Evolutionary conservation across 2,113 vertebrate genomes (phyloP).

Genomic region (Epinephelus cyanopodus): DNA sequence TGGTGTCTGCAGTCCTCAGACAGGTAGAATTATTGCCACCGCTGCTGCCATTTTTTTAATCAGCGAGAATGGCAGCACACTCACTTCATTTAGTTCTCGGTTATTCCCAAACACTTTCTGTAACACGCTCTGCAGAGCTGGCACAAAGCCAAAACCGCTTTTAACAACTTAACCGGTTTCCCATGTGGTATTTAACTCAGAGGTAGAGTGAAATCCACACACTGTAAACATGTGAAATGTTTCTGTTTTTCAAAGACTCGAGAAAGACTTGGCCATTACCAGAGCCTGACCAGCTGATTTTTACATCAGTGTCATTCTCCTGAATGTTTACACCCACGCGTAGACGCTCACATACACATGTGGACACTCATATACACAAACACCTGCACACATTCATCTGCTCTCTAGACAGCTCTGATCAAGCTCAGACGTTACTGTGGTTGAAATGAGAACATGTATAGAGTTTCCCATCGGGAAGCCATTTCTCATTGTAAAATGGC

Average conservation of each 20-base stretch:
- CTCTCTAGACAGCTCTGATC: constrained; percentile 48
- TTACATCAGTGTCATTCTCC: constrained; percentile 60
- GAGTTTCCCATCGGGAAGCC: constrained; percentile 52
- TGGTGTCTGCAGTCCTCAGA: constrained; percentile 24
- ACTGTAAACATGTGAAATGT: constrained; percentile 68
- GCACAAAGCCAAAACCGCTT: constrained; percentile 57
- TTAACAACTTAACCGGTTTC: constrained; percentile 63
- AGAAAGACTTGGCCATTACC: constrained; percentile 26
- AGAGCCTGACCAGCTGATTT: constrained; percentile 72
- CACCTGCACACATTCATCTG: constrained; percentile 60
- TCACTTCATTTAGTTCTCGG: constrained; percentile 34
- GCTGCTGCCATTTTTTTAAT: constrained; percentile 50
- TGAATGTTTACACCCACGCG: constrained; percentile 42
- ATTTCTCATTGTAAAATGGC: constrained; percentile 63
- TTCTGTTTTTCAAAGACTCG: constrained; percentile 43
- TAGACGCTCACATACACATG: constrained; percentile 15
- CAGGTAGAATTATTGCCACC: constrained; percentile 41
- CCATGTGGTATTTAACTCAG: constrained; percentile 62
- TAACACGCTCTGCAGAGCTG: constrained; percentile 42
- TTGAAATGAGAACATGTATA: constrained; percentile 59
- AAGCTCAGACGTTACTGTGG: constrained; percentile 46
- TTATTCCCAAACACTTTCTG: constrained; percentile 41
- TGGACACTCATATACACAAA: constrained; percentile 19
- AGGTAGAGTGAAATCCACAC: constrained; percentile 47
- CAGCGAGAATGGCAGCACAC: constrained; percentile 20